phyloP scores from a whole-genome alignment of 2,888 invertebrate species.

The Pollenia labialis region DNA sequence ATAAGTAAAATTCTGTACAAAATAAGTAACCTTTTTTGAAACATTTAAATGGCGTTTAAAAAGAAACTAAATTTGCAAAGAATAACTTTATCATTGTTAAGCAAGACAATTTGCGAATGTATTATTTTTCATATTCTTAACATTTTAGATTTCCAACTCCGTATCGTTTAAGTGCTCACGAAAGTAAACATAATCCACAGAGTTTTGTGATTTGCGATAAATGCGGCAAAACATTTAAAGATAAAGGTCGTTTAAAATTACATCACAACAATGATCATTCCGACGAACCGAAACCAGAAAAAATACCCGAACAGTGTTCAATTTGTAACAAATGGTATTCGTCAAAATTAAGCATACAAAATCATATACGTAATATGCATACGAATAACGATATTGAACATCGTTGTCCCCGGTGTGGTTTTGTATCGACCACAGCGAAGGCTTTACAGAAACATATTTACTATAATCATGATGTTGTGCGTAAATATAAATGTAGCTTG shows the following conservation, averaged over 20 bases:
- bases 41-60: no score
- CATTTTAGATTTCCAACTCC: conserved; percentile 64
- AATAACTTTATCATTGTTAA: background rate
- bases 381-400: conserved; percentile 67
- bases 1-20: no score
- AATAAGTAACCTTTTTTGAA: no score
- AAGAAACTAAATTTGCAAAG: no score
- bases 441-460: conserved; percentile 80
- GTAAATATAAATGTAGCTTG: conserved; percentile 81
- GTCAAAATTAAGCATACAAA: conserved; percentile 45
- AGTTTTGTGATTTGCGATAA: conserved; percentile 62
- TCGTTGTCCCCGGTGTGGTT: conserved; percentile 79
- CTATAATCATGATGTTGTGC: conserved; percentile 80
- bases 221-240: conserved; percentile 64
- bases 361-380: conserved; percentile 66
- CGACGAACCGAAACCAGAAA: conserved; percentile 62
- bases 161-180: conserved; percentile 54
- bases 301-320: conserved; percentile 64
- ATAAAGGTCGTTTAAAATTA: conserved; percentile 54
- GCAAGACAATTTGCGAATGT: conserved; percentile 48
- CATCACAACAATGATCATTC: conserved; percentile 60
- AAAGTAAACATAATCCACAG: conserved; percentile 58
- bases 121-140: conserved; percentile 54
- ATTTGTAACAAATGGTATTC: conserved; percentile 68
- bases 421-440: conserved; percentile 79